These are phyloP conservation scores for Zaprionus obscuricornis DNA, from an alignment of 2,888 invertebrate genomes.

Conservation along the genomic window DNA sequence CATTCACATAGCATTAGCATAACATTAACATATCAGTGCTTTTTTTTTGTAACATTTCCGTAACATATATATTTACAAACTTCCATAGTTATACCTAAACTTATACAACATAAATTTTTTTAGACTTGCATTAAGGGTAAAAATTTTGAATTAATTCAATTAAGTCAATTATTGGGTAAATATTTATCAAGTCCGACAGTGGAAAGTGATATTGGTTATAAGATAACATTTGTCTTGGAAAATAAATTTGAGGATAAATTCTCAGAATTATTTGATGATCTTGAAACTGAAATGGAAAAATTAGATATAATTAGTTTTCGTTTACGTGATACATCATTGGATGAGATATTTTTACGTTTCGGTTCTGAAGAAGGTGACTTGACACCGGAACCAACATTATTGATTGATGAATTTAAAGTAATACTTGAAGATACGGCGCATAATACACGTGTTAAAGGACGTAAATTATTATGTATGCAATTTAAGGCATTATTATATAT, in stretches of 20 bases:
- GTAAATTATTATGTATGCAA: background rate
- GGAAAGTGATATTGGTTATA: constrained; percentile 90
- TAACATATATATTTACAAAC: too few relatives aligned
- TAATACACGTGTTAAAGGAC: background rate
- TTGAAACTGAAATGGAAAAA: constrained; percentile 85
- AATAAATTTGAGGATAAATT: constrained; percentile 88
- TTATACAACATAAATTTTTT: constrained; percentile 85
- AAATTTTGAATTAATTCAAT: constrained; percentile 90
- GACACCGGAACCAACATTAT: constrained; percentile 7
- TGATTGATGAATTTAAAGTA: constrained; percentile 32
- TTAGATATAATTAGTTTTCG: constrained; percentile 90
- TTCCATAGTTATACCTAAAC: too few relatives aligned
- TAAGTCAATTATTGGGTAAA: constrained; percentile 84
- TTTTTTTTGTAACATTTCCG: too few relatives aligned
- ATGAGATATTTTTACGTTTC: constrained; percentile 91
- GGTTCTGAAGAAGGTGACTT: constrained; percentile 51
- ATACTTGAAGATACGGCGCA: background rate
- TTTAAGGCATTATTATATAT: constrained; percentile 36
- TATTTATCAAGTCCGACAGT: constrained; percentile 91
- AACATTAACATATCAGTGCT: too few relatives aligned
- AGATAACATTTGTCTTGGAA: constrained; percentile 91
- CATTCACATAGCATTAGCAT: too few relatives aligned
- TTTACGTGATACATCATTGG: constrained; percentile 91
- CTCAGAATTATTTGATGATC: constrained; percentile 86
- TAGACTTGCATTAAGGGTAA: constrained; percentile 87